Base-by-base conservation (phyloP, 2,113 vertebrate species). In the Hydrolagus affinis region DNA sequence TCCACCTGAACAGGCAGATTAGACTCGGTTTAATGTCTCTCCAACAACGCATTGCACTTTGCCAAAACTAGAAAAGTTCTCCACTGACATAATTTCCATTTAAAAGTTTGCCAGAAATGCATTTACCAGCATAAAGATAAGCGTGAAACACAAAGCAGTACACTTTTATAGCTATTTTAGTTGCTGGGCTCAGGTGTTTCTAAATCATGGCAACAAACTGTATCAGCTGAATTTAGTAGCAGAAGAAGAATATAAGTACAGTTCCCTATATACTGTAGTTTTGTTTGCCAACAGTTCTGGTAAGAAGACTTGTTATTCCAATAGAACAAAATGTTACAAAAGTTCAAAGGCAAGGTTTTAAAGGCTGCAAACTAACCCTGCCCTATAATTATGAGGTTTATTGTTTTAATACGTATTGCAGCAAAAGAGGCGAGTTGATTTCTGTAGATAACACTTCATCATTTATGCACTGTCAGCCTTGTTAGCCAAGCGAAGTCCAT, bases 401-500 rank as follows among this genome's bases (percentile, higher is more conserved):
- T 11, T 68, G 14, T 68, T 83, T 64, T 32, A n/a, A 66, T 32
- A 32, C 28, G 23, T 32, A 68, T 12, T 64, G 15, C 62, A 83
- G 78, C 17, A 28, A 83, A 68, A 68, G 15, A 68, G 32, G 78
- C 30, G 23, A 83, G 30, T 14, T 62, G 59, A 83, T 83, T 64
- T 83, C 59, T 30, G 8, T 6, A 32, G 66, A 4, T 32, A 25
- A n/a, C 14, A 30, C 78, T 30, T 17, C 62, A 21, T 66, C 25
- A 25, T 23, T 23, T 60, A 28, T 78, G 76, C 25, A 30, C 60
- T 66, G 30, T 83, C 30, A 83, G 30, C 3, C 66, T 14, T 30
- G 30, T 62, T 83, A 28, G 62, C 78, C 28, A 83, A 83, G 78
- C 78, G 66, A 83, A 25, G 28, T 60, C 28, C 19, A 83, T 66